Conservation (phyloP, 2,113 vertebrate genomes). For the Piaya cayana region DNA sequence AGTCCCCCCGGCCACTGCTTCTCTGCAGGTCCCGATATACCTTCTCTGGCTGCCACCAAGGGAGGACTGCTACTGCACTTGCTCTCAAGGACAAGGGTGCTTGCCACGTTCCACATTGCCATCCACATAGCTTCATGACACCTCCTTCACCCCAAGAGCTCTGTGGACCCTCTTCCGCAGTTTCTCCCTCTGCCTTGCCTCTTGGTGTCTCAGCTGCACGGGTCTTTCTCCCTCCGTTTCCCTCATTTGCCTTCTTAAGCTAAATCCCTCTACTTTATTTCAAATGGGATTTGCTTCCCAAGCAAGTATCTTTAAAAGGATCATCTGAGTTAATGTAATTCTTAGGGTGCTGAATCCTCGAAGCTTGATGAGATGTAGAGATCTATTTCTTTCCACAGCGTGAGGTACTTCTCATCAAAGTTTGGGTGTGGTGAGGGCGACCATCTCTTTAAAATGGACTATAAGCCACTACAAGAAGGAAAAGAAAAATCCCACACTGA, state of each 20-base stretch:
- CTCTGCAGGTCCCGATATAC: neutral
- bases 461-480: neutral
- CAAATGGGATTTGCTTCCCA: constrained; percentile 41
- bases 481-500: rapidly evolving
- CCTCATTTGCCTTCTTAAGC: neutral
- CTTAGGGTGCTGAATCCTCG: neutral
- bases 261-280: constrained; percentile 39
- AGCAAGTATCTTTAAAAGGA: constrained; percentile 30
- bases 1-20: neutral
- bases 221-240: neutral
- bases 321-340: neutral
- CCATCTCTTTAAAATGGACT: neutral
- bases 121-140: rapidly evolving
- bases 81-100: neutral
- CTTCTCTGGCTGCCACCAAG: neutral
- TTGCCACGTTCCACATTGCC: neutral
- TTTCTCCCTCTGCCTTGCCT: neutral
- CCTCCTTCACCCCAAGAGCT: neutral
- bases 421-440: neutral
- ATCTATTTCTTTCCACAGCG: neutral
- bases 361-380: neutral
- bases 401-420: neutral
- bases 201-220: neutral
- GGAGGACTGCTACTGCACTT: neutral
- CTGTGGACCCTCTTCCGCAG: neutral